Conservation (phyloP, 2,113 vertebrate species). For the Actinemys pallida region DNA sequence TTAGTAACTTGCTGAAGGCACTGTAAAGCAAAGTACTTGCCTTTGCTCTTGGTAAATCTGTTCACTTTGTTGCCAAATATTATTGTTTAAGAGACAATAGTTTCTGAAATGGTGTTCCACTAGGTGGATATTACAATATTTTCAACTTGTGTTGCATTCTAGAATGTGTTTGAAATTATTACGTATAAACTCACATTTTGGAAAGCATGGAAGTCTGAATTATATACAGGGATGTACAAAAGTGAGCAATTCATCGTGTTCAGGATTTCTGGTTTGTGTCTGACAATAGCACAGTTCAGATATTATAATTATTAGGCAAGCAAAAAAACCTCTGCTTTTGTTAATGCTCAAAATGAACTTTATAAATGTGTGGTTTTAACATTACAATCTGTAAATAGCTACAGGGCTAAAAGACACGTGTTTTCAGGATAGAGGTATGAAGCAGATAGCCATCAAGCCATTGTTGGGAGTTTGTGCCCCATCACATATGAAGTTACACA, state of each 20-base stretch:
- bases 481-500: neutral
- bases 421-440: neutral
- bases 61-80: neutral
- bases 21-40: neutral
- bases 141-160: neutral
- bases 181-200: neutral
- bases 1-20: neutral
- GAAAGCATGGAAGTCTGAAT: neutral
- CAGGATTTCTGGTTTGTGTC: neutral
- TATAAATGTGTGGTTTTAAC: neutral
- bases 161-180: neutral
- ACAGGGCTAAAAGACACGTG: neutral
- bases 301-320: neutral
- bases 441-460: neutral
- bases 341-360: neutral
- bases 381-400: neutral
- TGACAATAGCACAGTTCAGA: accelerated
- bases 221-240: neutral
- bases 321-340: neutral
- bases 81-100: neutral
- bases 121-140: neutral
- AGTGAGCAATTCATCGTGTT: neutral
- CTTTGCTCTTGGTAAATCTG: neutral
- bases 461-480: neutral
- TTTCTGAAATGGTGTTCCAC: neutral